Percentiles rank a stretch among this genome's conserved stretches.
Conservation (phyloP, 2,113 vertebrate genomes). For the Paramisgurnus dabryanus region DNA sequence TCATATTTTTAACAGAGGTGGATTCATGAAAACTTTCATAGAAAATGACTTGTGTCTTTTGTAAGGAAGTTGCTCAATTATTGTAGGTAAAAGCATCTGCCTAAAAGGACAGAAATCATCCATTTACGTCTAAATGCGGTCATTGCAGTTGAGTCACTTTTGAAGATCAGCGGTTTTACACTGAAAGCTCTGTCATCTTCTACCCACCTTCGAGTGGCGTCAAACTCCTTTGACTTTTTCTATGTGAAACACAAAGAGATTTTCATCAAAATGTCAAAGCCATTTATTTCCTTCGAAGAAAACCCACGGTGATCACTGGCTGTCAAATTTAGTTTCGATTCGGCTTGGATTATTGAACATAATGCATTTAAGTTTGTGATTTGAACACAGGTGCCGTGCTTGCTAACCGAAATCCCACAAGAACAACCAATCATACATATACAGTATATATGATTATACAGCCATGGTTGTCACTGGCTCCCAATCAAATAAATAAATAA, state of each 20-base stretch:
- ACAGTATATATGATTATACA: no score
- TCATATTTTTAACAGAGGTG: background rate
- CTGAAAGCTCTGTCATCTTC: no score
- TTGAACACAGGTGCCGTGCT: background rate
- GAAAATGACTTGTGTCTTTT: background rate
- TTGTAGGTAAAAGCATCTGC: conserved; percentile 1
- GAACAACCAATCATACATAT: background rate
- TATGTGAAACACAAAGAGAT: no score
- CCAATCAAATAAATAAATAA: background rate
- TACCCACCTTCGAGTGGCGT: no score
- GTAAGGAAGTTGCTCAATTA: background rate
- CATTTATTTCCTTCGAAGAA: no score
- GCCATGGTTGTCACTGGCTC: background rate
- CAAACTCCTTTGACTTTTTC: no score
- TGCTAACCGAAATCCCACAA: background rate
- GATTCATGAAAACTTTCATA: background rate
- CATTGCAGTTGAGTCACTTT: background rate
- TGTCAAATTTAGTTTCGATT: no score
- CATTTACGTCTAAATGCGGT: no score
- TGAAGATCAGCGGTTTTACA: background rate
- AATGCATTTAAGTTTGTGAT: background rate
- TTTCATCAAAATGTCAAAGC: no score
- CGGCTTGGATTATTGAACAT: background rate
- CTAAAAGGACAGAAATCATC: background rate
- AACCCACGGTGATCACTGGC: no score